These are phyloP conservation scores for Eilema griseolum DNA, from an alignment of 2,888 invertebrate species.

Conservation along the genomic window DNA sequence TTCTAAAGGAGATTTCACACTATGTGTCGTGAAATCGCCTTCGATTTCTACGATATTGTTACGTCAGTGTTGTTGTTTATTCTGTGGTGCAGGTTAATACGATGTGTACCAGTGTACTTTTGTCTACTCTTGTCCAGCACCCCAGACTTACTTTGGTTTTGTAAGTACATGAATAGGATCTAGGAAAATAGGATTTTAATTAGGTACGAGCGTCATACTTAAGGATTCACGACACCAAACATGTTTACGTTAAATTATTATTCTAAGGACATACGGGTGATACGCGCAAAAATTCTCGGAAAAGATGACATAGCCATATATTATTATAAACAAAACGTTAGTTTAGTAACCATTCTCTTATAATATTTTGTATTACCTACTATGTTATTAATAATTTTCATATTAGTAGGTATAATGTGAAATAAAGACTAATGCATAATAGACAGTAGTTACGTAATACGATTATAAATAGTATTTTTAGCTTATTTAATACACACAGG, in stretches of 20 bases:
- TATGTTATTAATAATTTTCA: neutral
- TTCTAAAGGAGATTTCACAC: neutral
- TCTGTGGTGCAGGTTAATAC: no score
- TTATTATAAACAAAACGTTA: neutral
- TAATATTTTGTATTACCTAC: neutral
- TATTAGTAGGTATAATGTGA: neutral
- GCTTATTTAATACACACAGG: neutral
- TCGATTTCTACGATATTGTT: neutral
- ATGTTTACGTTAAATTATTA: slow-evolving; percentile 1
- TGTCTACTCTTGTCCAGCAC: neutral
- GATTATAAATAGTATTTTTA: neutral
- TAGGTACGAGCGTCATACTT: neutral
- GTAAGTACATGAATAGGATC: no score
- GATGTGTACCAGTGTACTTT: no score
- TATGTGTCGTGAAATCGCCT: neutral
- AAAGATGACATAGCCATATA: neutral
- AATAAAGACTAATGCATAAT: neutral
- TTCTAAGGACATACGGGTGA: slow-evolving; percentile 1
- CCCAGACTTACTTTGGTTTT: no score
- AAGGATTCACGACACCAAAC: neutral
- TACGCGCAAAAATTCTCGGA: neutral
- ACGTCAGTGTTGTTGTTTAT: no score
- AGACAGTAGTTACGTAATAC: neutral
- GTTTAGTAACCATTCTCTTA: neutral
- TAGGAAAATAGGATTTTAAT: no score